Evolutionary conservation across 2,888 invertebrate species (phyloP).

Genomic region (Sphaerophoria rueppellii): DNA sequence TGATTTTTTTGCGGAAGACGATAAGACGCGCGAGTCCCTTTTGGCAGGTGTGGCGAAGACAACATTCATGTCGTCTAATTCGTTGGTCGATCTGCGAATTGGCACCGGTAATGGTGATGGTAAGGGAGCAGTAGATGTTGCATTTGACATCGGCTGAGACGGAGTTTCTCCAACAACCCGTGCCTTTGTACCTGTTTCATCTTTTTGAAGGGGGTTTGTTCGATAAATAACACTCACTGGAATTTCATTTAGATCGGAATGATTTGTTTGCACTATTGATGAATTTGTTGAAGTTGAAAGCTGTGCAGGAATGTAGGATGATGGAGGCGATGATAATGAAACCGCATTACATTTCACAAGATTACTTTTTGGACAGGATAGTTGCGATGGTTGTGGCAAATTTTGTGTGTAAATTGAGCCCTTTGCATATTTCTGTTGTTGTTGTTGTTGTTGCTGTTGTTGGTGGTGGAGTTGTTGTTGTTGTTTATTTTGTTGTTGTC

Average conservation of each 20-base stretch:
- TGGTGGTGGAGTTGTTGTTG: slow-evolving; percentile 39
- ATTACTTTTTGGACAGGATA: slow-evolving; percentile 25
- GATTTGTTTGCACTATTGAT: slow-evolving; percentile 75
- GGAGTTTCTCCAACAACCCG: slow-evolving; percentile 30
- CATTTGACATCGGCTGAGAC: neutral
- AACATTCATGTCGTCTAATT: slow-evolving; percentile 54
- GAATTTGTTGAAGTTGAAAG: slow-evolving; percentile 30
- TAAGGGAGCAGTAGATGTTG: slow-evolving; percentile 34
- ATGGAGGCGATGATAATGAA: neutral
- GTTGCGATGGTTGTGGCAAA: slow-evolving; percentile 18
- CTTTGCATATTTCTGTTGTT: slow-evolving; percentile 69
- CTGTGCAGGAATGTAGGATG: slow-evolving; percentile 6
- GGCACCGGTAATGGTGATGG: slow-evolving; percentile 15
- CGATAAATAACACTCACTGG: slow-evolving; percentile 81
- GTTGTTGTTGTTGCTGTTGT: slow-evolving; percentile 37
- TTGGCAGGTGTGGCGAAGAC: slow-evolving; percentile 72
- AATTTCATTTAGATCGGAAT: slow-evolving; percentile 81
- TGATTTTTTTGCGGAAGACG: slow-evolving; percentile 67
- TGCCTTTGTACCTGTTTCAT: slow-evolving; percentile 39
- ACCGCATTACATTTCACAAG: slow-evolving; percentile 17
- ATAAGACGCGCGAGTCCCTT: slow-evolving; percentile 70
- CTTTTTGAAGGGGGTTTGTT: slow-evolving; percentile 64
- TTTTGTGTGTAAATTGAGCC: slow-evolving; percentile 46
- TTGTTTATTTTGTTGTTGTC: slow-evolving; percentile 39
- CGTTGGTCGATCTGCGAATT: slow-evolving; percentile 36